Evolutionary conservation across 2,888 invertebrate species (phyloP).

Genomic region (Rapana venosa): DNA sequence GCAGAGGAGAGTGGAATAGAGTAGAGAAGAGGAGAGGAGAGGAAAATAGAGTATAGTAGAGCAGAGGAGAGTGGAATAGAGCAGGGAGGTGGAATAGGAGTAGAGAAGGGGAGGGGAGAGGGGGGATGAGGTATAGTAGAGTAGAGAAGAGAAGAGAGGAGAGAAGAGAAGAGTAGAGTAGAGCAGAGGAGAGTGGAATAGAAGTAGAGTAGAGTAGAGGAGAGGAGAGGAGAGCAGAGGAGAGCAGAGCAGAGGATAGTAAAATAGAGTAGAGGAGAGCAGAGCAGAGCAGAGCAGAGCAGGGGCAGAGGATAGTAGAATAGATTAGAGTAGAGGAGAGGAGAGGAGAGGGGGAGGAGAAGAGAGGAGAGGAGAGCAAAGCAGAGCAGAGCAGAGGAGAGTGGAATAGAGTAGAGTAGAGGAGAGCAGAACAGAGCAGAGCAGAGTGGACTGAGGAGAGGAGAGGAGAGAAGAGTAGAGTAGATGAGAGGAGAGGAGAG

Average conservation of each 20-base stretch:
- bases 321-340: no score
- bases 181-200: neutral
- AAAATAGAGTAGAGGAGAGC: neutral
- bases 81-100: neutral
- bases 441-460: neutral
- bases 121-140: neutral
- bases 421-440: neutral
- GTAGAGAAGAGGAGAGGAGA: no score
- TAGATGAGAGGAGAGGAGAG: no score
- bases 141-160: conserved; percentile 17
- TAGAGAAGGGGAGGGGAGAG: neutral
- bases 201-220: neutral
- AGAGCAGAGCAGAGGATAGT: neutral
- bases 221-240: neutral
- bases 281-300: neutral
- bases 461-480: no score
- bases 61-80: neutral
- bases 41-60: neutral
- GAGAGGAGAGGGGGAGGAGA: no score
- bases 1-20: no score
- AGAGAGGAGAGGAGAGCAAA: no score
- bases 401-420: no score
- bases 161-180: neutral
- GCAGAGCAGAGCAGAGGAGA: no score
- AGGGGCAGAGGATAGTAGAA: neutral